phyloP scores from a whole-genome alignment of 1,140 invertebrate species.

The Diploscapter pachys region DNA sequence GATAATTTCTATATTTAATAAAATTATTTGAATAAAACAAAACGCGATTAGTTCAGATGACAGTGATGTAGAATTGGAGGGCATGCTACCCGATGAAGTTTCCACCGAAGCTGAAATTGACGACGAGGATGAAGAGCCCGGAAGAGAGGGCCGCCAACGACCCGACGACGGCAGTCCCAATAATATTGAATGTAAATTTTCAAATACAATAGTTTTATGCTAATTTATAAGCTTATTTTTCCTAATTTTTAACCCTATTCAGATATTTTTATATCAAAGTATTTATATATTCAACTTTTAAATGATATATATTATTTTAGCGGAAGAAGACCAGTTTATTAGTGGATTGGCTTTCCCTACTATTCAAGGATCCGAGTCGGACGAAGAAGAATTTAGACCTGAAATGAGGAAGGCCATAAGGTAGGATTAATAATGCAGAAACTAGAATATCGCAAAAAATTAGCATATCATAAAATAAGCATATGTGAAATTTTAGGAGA shows the following conservation, averaged over 20 bases:
- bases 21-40: no score
- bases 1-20: no score
- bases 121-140: background rate
- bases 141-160: no score
- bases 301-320: slow-evolving; percentile 18
- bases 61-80: slow-evolving; percentile 37
- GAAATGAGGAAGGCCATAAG: background rate
- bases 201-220: slow-evolving; percentile 5
- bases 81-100: slow-evolving; percentile 34
- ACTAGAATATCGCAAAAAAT: no score
- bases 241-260: slow-evolving; percentile 11
- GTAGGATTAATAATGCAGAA: no score
- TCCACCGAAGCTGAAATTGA: slow-evolving; percentile 14
- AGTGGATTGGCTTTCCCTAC: slow-evolving; percentile 33
- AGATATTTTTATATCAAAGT: background rate
- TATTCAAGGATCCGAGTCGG: slow-evolving; percentile 36
- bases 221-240: background rate
- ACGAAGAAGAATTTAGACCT: slow-evolving; percentile 36
- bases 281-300: background rate
- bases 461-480: no score
- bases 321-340: slow-evolving; percentile 36
- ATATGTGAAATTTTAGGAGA: no score
- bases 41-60: slow-evolving; percentile 24
- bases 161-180: slow-evolving; percentile 10
- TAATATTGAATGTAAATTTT: slow-evolving; percentile 9